phyloP scores from a whole-genome alignment of 2,888 invertebrate genomes.

The Lacanobia wlatinum region DNA sequence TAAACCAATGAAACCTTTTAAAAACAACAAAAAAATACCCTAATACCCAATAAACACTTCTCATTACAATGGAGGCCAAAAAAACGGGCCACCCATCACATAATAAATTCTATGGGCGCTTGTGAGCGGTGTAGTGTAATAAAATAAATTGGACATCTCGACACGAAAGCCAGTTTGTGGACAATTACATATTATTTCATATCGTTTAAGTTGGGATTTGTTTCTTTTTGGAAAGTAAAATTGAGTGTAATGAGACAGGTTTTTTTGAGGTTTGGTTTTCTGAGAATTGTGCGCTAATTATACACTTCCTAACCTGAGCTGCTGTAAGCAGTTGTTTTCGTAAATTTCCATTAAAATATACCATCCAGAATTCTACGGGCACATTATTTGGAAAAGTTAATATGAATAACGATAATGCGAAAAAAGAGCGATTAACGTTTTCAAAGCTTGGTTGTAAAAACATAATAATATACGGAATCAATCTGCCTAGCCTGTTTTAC shows the following conservation, averaged over 20 bases:
- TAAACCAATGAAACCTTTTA: constrained; percentile 30
- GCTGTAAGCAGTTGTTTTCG: not conserved
- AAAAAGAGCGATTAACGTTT: not conserved
- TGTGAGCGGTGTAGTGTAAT: constrained; percentile 67
- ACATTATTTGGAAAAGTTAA: no score
- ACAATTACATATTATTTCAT: constrained; percentile 72
- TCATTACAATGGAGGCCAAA: constrained; percentile 65
- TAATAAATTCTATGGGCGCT: constrained; percentile 67
- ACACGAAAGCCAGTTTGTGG: constrained; percentile 60
- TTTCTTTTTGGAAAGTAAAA: constrained; percentile 41
- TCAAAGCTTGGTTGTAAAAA: no score
- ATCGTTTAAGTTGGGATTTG: constrained; percentile 62
- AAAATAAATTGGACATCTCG: constrained; percentile 72
- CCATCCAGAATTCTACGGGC: not conserved
- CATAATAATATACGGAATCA: no score
- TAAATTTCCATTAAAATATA: not conserved
- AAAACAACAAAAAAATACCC: constrained; percentile 29
- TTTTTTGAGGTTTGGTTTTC: constrained; percentile 22
- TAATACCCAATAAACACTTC: constrained; percentile 57
- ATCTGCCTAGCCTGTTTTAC: not conserved
- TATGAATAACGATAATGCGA: not conserved
- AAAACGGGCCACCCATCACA: constrained; percentile 65
- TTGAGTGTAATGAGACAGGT: constrained; percentile 35
- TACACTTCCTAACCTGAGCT: not conserved
- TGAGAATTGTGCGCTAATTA: constrained; percentile 37